phyloP scores from a whole-genome alignment of 2,797 vertebrate genomes.

The Characodon lateralis region DNA sequence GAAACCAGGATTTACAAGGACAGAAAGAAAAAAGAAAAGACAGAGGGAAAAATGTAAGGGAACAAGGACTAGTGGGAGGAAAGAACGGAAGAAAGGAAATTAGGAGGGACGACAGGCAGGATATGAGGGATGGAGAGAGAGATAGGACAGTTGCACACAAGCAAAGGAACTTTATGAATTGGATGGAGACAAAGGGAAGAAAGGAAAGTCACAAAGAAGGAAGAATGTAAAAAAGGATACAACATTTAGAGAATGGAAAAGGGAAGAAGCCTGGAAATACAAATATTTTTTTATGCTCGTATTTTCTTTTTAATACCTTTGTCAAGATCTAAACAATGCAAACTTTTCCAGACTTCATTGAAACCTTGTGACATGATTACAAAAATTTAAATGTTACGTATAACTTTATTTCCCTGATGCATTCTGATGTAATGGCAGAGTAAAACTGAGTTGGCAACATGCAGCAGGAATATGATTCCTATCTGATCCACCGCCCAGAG shows the following conservation, averaged over 20 bases:
- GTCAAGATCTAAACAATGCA: not conserved
- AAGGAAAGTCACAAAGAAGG: not conserved
- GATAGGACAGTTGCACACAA: not conserved
- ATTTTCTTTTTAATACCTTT: not conserved
- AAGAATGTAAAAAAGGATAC: not conserved
- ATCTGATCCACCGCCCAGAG: conserved; percentile 43
- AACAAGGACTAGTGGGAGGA: too few species aligned
- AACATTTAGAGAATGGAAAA: not conserved
- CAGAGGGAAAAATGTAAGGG: too few species aligned
- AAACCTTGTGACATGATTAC: not conserved
- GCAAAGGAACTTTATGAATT: not conserved
- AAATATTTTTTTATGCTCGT: not conserved
- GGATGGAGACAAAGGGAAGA: not conserved
- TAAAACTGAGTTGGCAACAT: conserved; percentile 26
- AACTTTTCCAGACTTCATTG: not conserved
- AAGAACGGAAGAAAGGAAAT: not conserved
- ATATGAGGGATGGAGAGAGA: too few species aligned
- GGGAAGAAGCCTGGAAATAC: not conserved
- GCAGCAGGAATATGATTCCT: conserved; percentile 43
- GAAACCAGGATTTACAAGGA: not conserved
- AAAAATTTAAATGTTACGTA: not conserved
- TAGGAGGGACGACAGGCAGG: too few species aligned
- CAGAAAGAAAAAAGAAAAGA: not conserved
- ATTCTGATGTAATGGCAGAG: conserved; percentile 7
- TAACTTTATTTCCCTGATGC: not conserved